Conservation (phyloP, 1,140 invertebrate species). For the Anoplolepis gracilipes region DNA sequence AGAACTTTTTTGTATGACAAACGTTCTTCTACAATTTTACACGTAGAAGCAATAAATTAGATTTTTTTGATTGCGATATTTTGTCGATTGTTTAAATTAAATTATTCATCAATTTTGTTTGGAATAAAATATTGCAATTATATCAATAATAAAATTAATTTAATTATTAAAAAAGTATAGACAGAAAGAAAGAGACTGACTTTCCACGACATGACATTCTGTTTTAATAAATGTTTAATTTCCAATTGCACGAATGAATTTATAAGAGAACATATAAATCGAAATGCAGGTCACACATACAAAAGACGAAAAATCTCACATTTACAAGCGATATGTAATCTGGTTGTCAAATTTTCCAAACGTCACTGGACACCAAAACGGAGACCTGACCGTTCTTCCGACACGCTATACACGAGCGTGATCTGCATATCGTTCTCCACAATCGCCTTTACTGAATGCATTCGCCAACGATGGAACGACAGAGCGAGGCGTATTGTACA, state of each 20-base stretch:
- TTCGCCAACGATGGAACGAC: background rate
- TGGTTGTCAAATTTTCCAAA: conserved; percentile 24
- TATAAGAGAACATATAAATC: background rate
- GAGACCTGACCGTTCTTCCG: background rate
- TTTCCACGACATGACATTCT: background rate
- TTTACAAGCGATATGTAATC: conserved; percentile 35
- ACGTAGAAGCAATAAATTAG: background rate
- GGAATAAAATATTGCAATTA: background rate
- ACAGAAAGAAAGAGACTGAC: background rate
- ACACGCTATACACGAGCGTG: background rate
- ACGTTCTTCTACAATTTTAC: background rate
- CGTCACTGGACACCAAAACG: background rate
- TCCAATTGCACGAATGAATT: background rate
- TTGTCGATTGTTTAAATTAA: background rate
- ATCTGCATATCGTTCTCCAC: conserved; percentile 21
- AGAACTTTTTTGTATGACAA: background rate
- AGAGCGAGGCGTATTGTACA: conserved; percentile 50
- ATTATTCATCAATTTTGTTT: background rate
- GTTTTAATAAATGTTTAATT: background rate
- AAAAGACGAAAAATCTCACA: background rate
- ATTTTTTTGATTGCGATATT: background rate
- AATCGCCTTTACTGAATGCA: conserved; percentile 23
- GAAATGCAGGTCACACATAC: background rate
- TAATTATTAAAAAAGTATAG: background rate
- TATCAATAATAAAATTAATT: background rate